Evolutionary conservation across 2,113 vertebrate genomes (phyloP).

Genomic region (Pogona vitticeps): DNA sequence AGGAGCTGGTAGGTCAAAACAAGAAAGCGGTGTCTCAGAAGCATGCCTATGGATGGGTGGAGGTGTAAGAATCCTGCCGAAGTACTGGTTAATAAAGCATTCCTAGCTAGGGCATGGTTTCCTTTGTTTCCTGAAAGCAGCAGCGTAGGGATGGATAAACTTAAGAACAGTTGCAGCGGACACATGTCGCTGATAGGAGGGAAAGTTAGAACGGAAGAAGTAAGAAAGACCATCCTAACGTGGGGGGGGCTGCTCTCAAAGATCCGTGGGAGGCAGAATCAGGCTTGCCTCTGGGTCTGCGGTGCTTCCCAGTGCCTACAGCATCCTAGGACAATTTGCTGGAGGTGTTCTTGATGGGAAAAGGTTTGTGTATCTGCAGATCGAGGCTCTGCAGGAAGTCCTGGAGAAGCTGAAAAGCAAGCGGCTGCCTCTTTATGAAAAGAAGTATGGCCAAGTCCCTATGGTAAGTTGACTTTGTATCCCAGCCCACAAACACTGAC

Average conservation of each 20-base stretch:
- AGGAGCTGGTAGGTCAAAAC: slow-evolving; percentile 78
- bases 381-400: slow-evolving; percentile 83
- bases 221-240: neutral
- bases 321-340: neutral
- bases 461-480: slow-evolving; percentile 72
- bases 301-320: neutral
- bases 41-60: neutral
- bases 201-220: neutral
- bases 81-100: no score
- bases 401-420: slow-evolving; percentile 86
- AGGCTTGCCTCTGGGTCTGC: neutral
- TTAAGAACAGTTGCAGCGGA: no score
- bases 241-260: no score
- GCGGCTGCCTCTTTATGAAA: slow-evolving; percentile 78
- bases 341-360: neutral
- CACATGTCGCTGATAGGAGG: neutral
- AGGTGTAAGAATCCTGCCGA: neutral
- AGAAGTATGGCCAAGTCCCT: slow-evolving; percentile 83
- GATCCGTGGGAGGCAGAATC: neutral
- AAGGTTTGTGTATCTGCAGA: slow-evolving; percentile 71
- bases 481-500: neutral
- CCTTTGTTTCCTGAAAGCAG: neutral
- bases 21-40: neutral
- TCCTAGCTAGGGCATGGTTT: neutral
- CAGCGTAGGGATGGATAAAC: no score